A percentile compares a stretch with the other conserved stretches of the same genome.
These are phyloP conservation scores for Arvicanthis niloticus DNA, from an alignment of 2,113 vertebrate species.

Conservation along the genomic window DNA sequence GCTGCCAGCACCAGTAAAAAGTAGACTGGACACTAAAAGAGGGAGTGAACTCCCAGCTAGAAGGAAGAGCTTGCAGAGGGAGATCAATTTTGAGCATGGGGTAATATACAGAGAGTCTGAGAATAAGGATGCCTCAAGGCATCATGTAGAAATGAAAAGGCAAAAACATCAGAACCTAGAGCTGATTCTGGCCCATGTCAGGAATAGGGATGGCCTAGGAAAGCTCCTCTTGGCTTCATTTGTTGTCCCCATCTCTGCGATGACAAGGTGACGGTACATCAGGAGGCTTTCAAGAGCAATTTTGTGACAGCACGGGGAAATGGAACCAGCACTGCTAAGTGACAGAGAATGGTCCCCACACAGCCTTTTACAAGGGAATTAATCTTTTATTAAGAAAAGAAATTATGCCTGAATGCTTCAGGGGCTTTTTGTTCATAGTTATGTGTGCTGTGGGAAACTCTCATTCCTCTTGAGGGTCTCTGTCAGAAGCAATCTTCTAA, in stretches of 20 bases:
- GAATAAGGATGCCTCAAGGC: not conserved
- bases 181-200: not conserved
- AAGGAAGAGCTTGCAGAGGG: not conserved
- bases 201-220: accelerated
- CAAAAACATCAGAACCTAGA: not conserved
- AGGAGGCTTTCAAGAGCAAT: not conserved
- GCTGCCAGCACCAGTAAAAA: not conserved
- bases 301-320: not conserved
- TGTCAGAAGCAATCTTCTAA: constrained; percentile 55
- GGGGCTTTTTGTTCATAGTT: constrained; percentile 41
- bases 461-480: not conserved
- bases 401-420: constrained; percentile 29
- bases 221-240: not conserved
- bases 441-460: not conserved
- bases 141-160: not conserved
- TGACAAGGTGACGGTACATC: not conserved
- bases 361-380: constrained; percentile 68
- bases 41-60: not conserved
- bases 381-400: constrained; percentile 76
- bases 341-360: constrained; percentile 21
- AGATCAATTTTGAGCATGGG: not conserved
- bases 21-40: not conserved
- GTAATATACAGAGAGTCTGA: not conserved
- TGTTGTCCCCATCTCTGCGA: not conserved
- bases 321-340: not conserved